These are phyloP conservation scores for Drosophila longiperda DNA, from an alignment of 2,888 invertebrate species.

Conservation along the genomic window DNA sequence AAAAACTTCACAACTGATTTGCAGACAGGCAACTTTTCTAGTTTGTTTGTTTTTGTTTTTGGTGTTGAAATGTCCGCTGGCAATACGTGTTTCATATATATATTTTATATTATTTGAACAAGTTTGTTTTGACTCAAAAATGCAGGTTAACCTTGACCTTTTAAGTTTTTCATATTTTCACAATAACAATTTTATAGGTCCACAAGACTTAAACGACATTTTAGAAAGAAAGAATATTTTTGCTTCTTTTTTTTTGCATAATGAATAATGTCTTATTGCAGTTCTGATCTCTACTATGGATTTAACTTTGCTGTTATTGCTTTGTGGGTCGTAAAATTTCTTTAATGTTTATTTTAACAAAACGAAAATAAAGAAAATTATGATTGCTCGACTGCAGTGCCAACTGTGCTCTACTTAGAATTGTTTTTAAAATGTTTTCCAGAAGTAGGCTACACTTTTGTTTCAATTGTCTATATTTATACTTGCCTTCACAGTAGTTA, in stretches of 20 bases:
- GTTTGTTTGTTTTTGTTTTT: slow-evolving; percentile 5
- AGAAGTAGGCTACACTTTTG: neutral
- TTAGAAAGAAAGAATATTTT: neutral
- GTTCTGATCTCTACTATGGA: neutral
- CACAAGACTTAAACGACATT: neutral
- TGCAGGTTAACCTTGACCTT: neutral
- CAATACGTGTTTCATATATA: neutral
- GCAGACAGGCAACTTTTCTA: slow-evolving; percentile 19
- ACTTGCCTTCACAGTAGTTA: neutral
- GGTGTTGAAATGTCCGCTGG: slow-evolving; percentile 4
- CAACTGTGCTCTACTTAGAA: neutral
- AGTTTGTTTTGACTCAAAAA: neutral
- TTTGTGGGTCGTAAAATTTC: neutral
- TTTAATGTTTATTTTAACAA: neutral
- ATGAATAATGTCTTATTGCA: neutral
- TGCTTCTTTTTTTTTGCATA: neutral
- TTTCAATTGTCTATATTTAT: neutral
- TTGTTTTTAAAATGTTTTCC: neutral
- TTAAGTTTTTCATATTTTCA: neutral
- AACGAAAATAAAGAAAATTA: neutral
- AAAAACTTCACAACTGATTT: slow-evolving; percentile 50
- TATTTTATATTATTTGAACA: neutral
- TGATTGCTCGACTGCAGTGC: neutral
- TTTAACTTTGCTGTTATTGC: neutral
- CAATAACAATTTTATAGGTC: neutral